Percentiles rank a stretch among this genome's conserved stretches.
Conservation (phyloP, 2,888 invertebrate species). For the Schrankia costaestrigalis region DNA sequence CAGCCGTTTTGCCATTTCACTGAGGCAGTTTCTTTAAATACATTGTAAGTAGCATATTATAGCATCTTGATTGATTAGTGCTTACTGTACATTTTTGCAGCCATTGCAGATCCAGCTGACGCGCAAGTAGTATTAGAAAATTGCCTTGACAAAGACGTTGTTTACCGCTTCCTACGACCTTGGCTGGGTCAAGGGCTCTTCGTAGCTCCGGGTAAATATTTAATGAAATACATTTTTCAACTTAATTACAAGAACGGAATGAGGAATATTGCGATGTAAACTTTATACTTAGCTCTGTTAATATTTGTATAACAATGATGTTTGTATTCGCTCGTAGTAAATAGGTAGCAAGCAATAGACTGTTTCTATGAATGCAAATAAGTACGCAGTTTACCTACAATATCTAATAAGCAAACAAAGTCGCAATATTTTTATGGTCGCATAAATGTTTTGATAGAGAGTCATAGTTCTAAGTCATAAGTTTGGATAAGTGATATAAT, state of each 20-base stretch:
- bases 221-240: conserved; percentile 5
- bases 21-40: no score
- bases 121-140: conserved; percentile 63
- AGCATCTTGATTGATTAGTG: no score
- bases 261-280: background rate
- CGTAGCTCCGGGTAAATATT: conserved; percentile 59
- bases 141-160: conserved; percentile 63
- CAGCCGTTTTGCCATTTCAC: no score
- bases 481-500: no score
- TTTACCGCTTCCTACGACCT: conserved; percentile 61
- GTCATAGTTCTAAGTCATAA: no score
- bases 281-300: no score
- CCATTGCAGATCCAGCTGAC: conserved; percentile 57
- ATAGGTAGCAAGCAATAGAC: background rate
- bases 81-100: no score
- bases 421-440: background rate
- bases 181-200: conserved; percentile 72
- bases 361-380: background rate
- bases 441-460: no score
- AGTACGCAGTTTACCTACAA: background rate
- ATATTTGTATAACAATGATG: no score
- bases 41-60: no score
- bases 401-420: background rate
- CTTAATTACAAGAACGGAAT: conserved; percentile 13
- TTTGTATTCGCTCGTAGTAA: no score